Base-by-base conservation (phyloP, 2,113 vertebrate species). In the Eleginops maclovinus region DNA sequence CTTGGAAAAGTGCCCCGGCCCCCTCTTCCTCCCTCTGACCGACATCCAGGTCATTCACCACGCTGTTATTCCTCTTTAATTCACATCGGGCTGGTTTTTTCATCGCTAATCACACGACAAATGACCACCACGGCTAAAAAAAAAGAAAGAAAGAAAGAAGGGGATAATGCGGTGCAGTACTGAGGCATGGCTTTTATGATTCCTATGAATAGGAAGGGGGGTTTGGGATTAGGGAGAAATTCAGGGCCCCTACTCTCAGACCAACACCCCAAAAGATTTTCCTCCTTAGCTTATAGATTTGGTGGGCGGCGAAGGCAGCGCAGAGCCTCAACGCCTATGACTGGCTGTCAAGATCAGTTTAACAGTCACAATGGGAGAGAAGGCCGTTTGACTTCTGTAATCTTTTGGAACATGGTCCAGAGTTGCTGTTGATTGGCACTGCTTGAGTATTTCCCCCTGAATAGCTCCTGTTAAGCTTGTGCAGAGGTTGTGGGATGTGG, bases 1-100 rank as follows among this genome's bases (percentile, higher is more conserved):
- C 82, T 63, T 87, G 71, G 71, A 88, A 75, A 36, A 36, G 8
- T 7, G 31, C 31, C 74, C 79, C 46, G 50, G 19, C 69, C 83
- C 84, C 84, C 79, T 65, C 65, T 77, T 70, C 75, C 49, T 73
- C 80, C 86, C 70, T 65, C 89, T 73, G 76, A 84, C 85, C 87
- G 69, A 93, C 89, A 93, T 93, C 90, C 90, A 92, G 93, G 90
- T 90, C 92, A 92, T 89, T 92, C 91, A 92, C 77, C 83, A 88
- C 24, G 73, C 86, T 91, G 83, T 90, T 92, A 88, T 87, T 92
- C 86, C 82, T 79, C 87, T 93, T 91, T 90, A 93, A 91, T 89
- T 89, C 91, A 91, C 83, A 83, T 92, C 87, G 31, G 65, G 86
- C 79, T 87, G 26, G 49, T 87, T 90, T 93, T 88, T 91, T 90